A percentile compares a stretch with the other conserved stretches of the same genome.
These are phyloP conservation scores for Protaetia brevitarsis DNA, from an alignment of 1,140 invertebrate genomes.

Conservation along the genomic window DNA sequence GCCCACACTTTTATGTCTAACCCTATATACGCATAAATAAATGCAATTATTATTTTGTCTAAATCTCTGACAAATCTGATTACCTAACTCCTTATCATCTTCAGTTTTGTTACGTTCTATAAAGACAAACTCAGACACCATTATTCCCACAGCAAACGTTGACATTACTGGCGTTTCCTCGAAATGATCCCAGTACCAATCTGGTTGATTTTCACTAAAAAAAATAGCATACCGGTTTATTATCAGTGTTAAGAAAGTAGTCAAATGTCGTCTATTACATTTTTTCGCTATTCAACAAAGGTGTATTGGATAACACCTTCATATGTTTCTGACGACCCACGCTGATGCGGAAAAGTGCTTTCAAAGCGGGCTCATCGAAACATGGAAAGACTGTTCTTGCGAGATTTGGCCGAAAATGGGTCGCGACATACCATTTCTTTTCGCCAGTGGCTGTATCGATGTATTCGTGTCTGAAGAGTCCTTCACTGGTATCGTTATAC, in stretches of 20 bases:
- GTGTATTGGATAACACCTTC: conserved; percentile 63
- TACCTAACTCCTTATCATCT: conserved; percentile 10
- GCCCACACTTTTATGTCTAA: conserved; percentile 61
- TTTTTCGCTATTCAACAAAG: conserved; percentile 53
- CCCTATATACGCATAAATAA: not conserved
- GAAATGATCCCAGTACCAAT: conserved; percentile 67
- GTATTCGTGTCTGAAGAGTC: conserved; percentile 62
- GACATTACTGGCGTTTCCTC: conserved; percentile 75
- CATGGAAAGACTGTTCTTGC: conserved; percentile 86
- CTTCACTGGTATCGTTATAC: conserved; percentile 56
- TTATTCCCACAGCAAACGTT: conserved; percentile 79
- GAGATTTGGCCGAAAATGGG: conserved; percentile 77
- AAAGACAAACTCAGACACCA: conserved; percentile 70
- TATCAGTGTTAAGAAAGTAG: not conserved
- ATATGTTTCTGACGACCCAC: conserved; percentile 60
- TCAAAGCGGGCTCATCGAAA: conserved; percentile 86
- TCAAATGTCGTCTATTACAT: conserved; percentile 54
- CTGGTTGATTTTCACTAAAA: conserved; percentile 42
- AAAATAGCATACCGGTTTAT: not conserved
- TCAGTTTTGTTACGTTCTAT: conserved; percentile 44
- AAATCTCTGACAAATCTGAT: not conserved
- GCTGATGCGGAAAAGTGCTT: conserved; percentile 67
- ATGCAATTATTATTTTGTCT: not conserved
- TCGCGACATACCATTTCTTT: conserved; percentile 59
- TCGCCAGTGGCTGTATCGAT: conserved; percentile 50